Percentiles rank a stretch among this genome's conserved stretches.
phyloP scores from a whole-genome alignment of 1,140 invertebrate species.

The Drosophila azteca region DNA sequence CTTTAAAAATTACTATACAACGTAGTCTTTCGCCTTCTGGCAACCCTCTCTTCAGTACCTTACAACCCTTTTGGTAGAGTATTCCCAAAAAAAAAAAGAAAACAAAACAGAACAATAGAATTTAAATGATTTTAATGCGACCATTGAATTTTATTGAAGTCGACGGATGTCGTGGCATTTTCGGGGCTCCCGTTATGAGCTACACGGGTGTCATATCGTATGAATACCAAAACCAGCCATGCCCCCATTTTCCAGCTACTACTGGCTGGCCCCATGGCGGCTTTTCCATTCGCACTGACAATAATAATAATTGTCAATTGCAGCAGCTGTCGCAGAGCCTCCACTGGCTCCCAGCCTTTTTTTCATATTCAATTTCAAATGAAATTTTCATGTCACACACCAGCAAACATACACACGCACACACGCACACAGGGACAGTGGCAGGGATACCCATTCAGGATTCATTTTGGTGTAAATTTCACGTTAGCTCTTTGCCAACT shows the following conservation, averaged over 20 bases:
- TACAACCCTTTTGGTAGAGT: too few relatives aligned
- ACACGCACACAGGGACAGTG: slow-evolving; percentile 8
- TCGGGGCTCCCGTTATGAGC: slow-evolving; percentile 58
- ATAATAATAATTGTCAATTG: slow-evolving; percentile 82
- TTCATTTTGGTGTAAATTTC: slow-evolving; percentile 65
- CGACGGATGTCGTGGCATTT: slow-evolving; percentile 54
- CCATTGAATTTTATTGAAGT: slow-evolving; percentile 79
- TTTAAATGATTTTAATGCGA: slow-evolving; percentile 82
- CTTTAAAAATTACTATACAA: too few relatives aligned
- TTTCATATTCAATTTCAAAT: slow-evolving; percentile 81
- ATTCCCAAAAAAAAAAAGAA: slow-evolving; percentile 24
- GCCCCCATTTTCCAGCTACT: too few relatives aligned
- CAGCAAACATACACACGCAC: not conserved
- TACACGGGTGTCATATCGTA: slow-evolving; percentile 51
- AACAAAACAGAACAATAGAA: slow-evolving; percentile 78
- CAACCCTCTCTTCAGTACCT: too few relatives aligned
- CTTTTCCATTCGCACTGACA: slow-evolving; percentile 74
- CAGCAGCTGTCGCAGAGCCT: slow-evolving; percentile 66
- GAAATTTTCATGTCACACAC: slow-evolving; percentile 72
- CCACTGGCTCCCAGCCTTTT: slow-evolving; percentile 32
- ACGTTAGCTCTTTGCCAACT: slow-evolving; percentile 74
- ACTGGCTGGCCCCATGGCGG: not conserved
- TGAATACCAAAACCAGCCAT: slow-evolving; percentile 55
- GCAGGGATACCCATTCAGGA: not conserved
- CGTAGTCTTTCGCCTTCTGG: too few relatives aligned